phyloP scores from a whole-genome alignment of 2,113 vertebrate genomes.

The Phrynocephalus versicolor region DNA sequence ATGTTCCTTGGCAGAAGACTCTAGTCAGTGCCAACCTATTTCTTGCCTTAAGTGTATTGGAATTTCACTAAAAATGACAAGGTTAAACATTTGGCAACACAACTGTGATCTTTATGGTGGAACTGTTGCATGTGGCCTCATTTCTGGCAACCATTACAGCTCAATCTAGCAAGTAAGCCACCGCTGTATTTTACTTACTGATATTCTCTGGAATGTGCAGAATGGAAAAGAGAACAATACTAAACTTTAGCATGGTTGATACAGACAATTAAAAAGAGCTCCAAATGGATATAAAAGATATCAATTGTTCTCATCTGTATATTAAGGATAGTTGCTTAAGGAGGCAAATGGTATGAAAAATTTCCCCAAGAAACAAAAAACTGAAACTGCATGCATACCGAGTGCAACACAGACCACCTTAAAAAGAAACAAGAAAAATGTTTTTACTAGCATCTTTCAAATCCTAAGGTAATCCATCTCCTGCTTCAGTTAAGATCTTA shows the following conservation, averaged over 20 bases:
- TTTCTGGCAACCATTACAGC: background rate
- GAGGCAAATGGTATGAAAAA: background rate
- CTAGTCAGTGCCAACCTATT: background rate
- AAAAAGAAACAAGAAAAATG: background rate
- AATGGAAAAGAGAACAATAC: background rate
- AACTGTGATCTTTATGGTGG: background rate
- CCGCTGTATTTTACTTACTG: background rate
- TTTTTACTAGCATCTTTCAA: background rate
- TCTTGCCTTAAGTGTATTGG: too few species aligned
- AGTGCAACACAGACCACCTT: background rate
- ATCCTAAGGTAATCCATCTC: background rate
- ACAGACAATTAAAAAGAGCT: background rate
- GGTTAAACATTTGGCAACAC: background rate
- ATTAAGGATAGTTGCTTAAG: too few species aligned
- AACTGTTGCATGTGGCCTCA: background rate
- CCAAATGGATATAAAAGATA: too few species aligned
- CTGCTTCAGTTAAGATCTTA: background rate
- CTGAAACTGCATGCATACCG: background rate
- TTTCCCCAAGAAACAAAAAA: background rate
- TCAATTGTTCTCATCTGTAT: background rate
- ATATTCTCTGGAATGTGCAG: background rate
- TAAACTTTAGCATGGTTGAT: background rate
- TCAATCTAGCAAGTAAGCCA: background rate
- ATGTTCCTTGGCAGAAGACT: background rate
- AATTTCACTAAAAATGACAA: too few species aligned